A percentile compares a stretch with the other conserved stretches of the same genome.
These are phyloP conservation scores for Stegodyphus dumicola DNA, from an alignment of 1,140 invertebrate species.

Conservation along the genomic window DNA sequence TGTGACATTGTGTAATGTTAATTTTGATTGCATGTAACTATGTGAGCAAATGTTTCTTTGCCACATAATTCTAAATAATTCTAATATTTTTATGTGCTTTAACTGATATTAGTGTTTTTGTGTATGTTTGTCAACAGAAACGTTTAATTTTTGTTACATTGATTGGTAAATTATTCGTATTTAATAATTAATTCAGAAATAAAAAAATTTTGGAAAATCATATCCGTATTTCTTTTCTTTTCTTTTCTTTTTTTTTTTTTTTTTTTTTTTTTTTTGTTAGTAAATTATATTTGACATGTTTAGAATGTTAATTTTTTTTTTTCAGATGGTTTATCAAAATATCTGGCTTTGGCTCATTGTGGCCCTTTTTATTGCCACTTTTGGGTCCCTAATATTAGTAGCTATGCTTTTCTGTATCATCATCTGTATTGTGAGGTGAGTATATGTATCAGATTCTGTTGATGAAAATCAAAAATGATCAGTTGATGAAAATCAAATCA, in stretches of 20 bases:
- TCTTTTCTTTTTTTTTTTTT: neutral
- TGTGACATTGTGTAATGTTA: no score
- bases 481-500: neutral
- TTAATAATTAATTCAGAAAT: neutral
- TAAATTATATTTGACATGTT: neutral
- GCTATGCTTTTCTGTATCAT: slow-evolving; percentile 14
- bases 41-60: no score
- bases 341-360: slow-evolving; percentile 53
- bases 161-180: neutral
- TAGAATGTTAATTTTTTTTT: neutral
- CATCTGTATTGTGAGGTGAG: slow-evolving; percentile 35
- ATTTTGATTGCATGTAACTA: no score
- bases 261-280: no score
- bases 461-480: neutral
- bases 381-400: slow-evolving; percentile 25
- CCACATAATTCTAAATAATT: no score
- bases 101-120: no score
- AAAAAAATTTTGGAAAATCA: neutral
- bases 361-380: slow-evolving; percentile 45
- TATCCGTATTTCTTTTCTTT: neutral
- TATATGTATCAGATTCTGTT: neutral
- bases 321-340: slow-evolving; percentile 50
- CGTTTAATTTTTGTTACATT: no score
- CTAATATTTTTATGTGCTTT: no score
- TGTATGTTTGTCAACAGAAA: no score